These are phyloP conservation scores for Oenanthe oenanthe DNA, from an alignment of 2,113 vertebrate genomes.

Conservation along the genomic window DNA sequence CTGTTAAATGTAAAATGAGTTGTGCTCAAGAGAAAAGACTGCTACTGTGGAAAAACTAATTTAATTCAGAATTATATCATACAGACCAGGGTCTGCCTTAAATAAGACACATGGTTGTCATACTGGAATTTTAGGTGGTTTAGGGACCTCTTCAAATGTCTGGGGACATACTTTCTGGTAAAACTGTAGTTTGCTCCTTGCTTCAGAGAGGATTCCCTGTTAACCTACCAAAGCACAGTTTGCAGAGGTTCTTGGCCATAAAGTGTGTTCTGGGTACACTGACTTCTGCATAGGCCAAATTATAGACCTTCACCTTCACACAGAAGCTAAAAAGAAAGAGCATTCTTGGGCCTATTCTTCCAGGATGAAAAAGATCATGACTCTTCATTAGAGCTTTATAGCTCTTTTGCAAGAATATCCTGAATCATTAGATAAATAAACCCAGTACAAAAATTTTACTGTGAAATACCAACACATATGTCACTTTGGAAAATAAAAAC, in stretches of 20 bases:
- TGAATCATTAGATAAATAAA: background rate
- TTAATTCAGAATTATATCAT: background rate
- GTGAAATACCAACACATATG: background rate
- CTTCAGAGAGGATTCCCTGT: background rate
- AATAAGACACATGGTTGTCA: rapidly evolving
- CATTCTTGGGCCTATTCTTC: background rate
- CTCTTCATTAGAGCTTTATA: background rate
- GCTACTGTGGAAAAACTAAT: background rate
- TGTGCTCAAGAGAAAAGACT: background rate
- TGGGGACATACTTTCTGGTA: background rate
- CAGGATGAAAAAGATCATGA: background rate
- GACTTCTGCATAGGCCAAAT: background rate
- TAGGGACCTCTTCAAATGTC: background rate
- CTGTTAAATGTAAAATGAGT: background rate
- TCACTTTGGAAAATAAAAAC: background rate
- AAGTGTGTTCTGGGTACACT: background rate
- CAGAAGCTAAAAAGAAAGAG: background rate
- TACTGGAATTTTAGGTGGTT: background rate
- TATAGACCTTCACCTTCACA: background rate
- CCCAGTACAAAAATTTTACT: background rate
- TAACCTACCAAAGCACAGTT: background rate
- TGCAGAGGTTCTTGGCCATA: background rate
- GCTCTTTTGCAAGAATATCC: background rate
- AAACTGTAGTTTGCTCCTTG: background rate
- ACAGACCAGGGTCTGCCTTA: background rate